Base-by-base conservation (phyloP, 2,113 vertebrate species). In the Sprattus sprattus region DNA sequence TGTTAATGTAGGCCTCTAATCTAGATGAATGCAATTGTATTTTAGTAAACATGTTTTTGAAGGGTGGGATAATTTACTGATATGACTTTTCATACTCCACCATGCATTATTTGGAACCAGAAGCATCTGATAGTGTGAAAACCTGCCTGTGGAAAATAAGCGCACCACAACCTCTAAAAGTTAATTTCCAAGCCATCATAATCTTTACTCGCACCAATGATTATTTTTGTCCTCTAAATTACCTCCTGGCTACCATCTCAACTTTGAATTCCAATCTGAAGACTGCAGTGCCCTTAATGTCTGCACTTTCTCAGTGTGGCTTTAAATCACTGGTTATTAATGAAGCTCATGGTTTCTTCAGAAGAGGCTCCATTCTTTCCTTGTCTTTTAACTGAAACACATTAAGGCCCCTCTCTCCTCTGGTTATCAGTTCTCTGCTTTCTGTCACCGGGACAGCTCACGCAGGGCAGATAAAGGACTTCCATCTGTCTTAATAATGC, bases 281-380 rank as follows among this genome's bases (percentile, higher is more conserved):
- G 67, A 85, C 44, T 39, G 71, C 28, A 13, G 28, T 78, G 25
- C 44, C 71, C 71, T 39, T 57, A 47, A 64, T 25, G 81, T 88
- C 87, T 89, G 86, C 47, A 28, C 81, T 86, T 81, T 67, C 86
- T 89, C 87, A 88, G 83, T 46, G 81, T 16, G 71, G 13, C 71
- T 78, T 78, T 78, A 89, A 87, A 90, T 88, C 89, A 16, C 52
- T 28, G 54, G 28, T 87, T 90, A 90, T 90, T 88, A 90, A 90
- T 90, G 88, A 88, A 3, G 54, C 20, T 86, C 67, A 8, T 84
- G 80, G 87, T 90, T 90, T 60, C 85, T 82, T 83, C 67, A 1
- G 64, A 67, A 28, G 64, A 67, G 45, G 13, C 20, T 25, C 10
- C 46, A 50, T 67, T 67, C n/a, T 57, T 45, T 57, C 78, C 78